phyloP scores from a whole-genome alignment of 2,888 invertebrate species.

The Ditula angustiorana region DNA sequence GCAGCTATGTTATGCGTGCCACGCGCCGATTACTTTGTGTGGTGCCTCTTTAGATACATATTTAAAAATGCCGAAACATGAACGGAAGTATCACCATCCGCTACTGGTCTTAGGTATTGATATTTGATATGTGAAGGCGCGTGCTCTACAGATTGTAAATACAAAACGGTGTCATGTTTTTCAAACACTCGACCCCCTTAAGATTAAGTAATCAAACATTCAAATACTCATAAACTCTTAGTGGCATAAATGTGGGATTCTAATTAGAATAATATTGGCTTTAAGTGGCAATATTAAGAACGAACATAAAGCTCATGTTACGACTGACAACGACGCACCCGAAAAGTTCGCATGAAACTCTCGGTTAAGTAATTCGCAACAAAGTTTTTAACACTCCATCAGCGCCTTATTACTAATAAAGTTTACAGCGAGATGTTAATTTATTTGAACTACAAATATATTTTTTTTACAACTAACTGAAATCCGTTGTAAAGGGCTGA shows the following conservation, averaged over 20 bases:
- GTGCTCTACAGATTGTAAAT: neutral
- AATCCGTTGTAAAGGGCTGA: neutral
- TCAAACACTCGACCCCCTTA: neutral
- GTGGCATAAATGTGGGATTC: neutral
- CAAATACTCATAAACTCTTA: neutral
- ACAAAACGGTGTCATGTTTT: neutral
- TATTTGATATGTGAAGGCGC: neutral
- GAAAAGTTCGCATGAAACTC: constrained; percentile 16
- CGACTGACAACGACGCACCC: neutral
- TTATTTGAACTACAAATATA: constrained; percentile 9
- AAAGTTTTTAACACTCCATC: constrained; percentile 18
- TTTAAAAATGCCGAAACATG: constrained; percentile 17
- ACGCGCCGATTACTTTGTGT: constrained; percentile 28
- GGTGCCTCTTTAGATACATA: constrained; percentile 18
- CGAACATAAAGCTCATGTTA: neutral
- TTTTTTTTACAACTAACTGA: constrained; percentile 1
- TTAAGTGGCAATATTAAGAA: neutral
- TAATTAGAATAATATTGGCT: neutral
- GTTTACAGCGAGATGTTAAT: constrained; percentile 8
- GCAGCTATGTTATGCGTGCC: constrained; percentile 28
- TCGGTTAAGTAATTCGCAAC: neutral
- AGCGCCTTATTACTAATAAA: neutral
- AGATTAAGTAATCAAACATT: neutral
- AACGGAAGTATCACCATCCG: constrained; percentile 28
- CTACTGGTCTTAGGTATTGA: constrained; percentile 7